Percentiles rank a stretch among this genome's conserved stretches.
These are phyloP conservation scores for Kryphioiulus occultus DNA, from an alignment of 2,888 invertebrate species.

Conservation along the genomic window DNA sequence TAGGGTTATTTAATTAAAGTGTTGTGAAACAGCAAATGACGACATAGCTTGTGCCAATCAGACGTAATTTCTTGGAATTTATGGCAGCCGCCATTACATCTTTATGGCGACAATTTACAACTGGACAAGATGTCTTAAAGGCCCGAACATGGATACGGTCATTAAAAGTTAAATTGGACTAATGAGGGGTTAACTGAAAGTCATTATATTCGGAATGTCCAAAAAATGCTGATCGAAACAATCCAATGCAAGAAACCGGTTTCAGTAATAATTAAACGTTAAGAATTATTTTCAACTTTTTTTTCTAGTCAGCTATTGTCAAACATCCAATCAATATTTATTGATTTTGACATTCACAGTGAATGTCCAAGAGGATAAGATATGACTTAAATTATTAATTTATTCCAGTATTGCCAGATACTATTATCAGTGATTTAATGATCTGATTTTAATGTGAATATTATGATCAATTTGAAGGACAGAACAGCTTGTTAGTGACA, in stretches of 20 bases:
- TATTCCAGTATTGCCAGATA: conserved; percentile 14
- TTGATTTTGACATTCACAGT: not conserved
- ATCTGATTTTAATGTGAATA: not conserved
- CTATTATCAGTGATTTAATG: not conserved
- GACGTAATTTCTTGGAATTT: not conserved
- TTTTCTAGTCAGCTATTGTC: not conserved
- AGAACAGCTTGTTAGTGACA: not conserved
- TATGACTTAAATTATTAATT: not conserved
- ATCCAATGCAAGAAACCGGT: not conserved
- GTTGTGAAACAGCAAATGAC: not conserved
- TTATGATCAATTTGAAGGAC: not conserved
- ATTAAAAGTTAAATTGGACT: not conserved
- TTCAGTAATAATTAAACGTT: not conserved
- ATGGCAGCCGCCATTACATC: not conserved
- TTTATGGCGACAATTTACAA: not conserved
- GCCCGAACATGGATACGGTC: not conserved
- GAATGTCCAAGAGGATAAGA: not conserved
- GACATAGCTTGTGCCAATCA: not conserved
- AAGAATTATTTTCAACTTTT: not conserved
- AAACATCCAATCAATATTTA: not conserved
- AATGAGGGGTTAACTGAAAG: too few relatives aligned
- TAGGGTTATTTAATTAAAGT: too few relatives aligned
- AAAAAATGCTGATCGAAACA: not conserved
- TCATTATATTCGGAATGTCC: not conserved
- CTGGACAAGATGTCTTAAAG: not conserved